phyloP scores from a whole-genome alignment of 2,113 vertebrate species.

The Heteronetta atricapilla region DNA sequence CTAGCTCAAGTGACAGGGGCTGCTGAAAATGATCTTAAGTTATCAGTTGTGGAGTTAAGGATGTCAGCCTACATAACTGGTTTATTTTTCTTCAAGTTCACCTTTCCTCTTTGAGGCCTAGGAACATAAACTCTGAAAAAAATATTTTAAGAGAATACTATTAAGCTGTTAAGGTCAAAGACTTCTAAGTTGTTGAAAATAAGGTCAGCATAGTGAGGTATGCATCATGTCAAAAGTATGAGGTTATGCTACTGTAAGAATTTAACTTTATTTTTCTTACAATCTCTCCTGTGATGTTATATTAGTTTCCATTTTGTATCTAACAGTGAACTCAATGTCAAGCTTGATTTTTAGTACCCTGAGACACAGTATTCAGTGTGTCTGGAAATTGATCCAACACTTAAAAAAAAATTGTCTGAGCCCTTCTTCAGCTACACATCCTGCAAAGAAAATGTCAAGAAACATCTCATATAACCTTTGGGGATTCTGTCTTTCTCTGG shows the following conservation, averaged over 20 bases:
- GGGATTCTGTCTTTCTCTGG: background rate
- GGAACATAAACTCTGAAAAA: conserved; percentile 12
- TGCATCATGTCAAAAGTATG: background rate
- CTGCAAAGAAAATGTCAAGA: background rate
- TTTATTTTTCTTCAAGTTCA: background rate
- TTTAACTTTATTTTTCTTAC: background rate
- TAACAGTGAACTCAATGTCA: background rate
- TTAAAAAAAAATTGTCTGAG: background rate
- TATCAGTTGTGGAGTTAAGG: conserved; percentile 11
- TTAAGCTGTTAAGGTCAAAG: conserved; percentile 15
- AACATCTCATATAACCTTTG: background rate
- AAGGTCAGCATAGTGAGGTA: background rate
- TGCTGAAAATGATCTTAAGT: conserved; percentile 33
- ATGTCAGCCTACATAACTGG: background rate
- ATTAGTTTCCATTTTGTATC: background rate
- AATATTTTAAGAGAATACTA: conserved; percentile 18
- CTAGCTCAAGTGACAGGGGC: conserved; percentile 12
- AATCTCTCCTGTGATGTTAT: background rate
- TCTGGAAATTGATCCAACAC: background rate
- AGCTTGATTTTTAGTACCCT: background rate
- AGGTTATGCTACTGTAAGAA: conserved; percentile 12
- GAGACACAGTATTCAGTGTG: background rate
- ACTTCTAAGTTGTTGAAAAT: conserved; percentile 18
- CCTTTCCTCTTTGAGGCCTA: conserved; percentile 21
- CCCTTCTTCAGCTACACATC: background rate